Conservation (phyloP, 2,797 vertebrate genomes). For the Poecilia gillii region DNA sequence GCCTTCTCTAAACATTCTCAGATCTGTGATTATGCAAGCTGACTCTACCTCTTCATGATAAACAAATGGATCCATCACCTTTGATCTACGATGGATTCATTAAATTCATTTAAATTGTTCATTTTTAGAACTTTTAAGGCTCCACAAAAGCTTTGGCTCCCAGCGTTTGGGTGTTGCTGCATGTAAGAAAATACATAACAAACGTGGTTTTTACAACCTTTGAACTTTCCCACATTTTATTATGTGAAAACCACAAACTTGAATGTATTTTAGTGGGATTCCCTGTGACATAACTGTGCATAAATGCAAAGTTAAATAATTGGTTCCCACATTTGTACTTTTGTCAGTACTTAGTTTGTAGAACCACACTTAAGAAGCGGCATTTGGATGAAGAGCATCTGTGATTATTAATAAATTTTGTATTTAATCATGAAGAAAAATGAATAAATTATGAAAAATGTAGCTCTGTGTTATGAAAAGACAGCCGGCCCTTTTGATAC, state of each 20-base stretch:
- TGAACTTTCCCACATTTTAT: background rate
- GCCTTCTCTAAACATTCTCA: conserved; percentile 8
- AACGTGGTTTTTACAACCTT: background rate
- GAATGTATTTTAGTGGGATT: background rate
- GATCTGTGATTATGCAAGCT: background rate
- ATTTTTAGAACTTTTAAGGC: background rate
- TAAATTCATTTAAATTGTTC: background rate
- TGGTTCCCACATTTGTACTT: background rate
- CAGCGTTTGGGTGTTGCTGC: background rate
- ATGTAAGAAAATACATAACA: background rate
- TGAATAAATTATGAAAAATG: too few species aligned
- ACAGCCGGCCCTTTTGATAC: too few species aligned
- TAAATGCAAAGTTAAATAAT: background rate
- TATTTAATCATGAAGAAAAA: too few species aligned
- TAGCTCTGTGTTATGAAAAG: too few species aligned
- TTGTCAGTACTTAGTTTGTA: background rate
- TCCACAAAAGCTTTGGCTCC: background rate
- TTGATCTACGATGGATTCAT: background rate
- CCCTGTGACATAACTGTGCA: background rate
- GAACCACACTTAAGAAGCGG: background rate
- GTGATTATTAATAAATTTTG: too few species aligned
- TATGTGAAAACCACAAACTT: background rate
- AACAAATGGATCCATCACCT: background rate
- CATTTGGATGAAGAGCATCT: background rate
- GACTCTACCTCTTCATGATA: conserved; percentile 2